phyloP scores from a whole-genome alignment of 2,113 vertebrate species.

The Gila orcuttii region DNA sequence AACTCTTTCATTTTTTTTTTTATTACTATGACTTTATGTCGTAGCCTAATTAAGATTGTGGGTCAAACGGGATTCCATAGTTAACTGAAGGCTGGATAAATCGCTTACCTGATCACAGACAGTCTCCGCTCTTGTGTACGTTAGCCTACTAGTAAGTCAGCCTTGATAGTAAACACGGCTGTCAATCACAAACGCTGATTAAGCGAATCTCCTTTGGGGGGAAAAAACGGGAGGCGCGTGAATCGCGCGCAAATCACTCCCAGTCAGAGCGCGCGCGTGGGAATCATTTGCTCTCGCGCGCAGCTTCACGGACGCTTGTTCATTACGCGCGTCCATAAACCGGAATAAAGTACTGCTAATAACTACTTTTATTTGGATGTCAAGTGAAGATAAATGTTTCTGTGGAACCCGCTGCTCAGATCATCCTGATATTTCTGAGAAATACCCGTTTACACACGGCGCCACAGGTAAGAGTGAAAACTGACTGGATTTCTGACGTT shows the following conservation, averaged over 20 bases:
- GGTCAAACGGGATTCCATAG: no score
- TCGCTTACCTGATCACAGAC: not conserved
- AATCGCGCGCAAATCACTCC: not conserved
- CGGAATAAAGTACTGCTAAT: not conserved
- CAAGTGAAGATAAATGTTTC: not conserved
- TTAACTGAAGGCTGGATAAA: not conserved
- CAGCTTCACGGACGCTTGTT: no score
- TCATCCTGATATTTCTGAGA: slow-evolving; percentile 9
- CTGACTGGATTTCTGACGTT: not conserved
- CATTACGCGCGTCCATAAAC: not conserved
- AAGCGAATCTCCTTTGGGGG: not conserved
- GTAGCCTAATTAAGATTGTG: no score
- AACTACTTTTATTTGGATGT: not conserved
- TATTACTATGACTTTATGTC: no score
- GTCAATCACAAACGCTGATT: not conserved
- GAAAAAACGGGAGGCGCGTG: not conserved
- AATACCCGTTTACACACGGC: slow-evolving; percentile 25
- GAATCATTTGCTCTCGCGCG: not conserved
- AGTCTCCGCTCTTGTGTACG: not conserved
- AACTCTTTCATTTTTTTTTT: no score
- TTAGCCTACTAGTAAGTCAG: not conserved
- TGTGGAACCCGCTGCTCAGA: not conserved
- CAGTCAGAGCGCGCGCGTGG: not conserved
- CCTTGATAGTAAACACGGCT: not conserved
- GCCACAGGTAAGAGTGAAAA: slow-evolving; percentile 40